Evolutionary conservation across 1,140 invertebrate genomes (phyloP).

Genomic region (Halesus radiatus): DNA sequence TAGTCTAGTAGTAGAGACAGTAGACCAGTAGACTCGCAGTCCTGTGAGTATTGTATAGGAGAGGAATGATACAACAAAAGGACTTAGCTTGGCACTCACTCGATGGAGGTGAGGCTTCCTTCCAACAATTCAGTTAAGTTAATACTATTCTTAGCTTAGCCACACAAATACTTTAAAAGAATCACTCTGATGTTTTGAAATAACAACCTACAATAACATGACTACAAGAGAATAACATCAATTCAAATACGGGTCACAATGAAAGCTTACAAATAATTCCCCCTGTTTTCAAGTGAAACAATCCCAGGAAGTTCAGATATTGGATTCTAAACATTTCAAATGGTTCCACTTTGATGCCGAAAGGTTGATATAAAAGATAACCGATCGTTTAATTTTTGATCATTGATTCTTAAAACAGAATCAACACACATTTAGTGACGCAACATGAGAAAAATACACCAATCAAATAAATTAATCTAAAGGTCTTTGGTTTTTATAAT

Average conservation of each 20-base stretch:
- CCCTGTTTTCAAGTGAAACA: not conserved
- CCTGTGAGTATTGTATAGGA: not conserved
- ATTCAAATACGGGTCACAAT: not conserved
- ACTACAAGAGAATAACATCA: slow-evolving; percentile 37
- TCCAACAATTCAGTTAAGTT: not conserved
- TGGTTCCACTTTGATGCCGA: no score
- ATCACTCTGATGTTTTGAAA: slow-evolving; percentile 11
- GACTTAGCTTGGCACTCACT: not conserved
- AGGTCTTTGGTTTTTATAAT: slow-evolving; percentile 49
- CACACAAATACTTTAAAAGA: slow-evolving; percentile 17
- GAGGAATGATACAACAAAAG: not conserved
- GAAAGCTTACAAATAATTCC: slow-evolving; percentile 13
- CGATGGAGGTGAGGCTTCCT: not conserved
- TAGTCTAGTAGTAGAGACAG: not conserved
- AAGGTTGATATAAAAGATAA: no score
- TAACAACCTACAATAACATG: slow-evolving; percentile 39
- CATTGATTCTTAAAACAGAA: slow-evolving; percentile 56
- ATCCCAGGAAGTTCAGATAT: not conserved
- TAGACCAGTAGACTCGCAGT: not conserved
- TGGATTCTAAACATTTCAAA: no score
- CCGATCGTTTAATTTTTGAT: not conserved
- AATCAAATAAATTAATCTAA: slow-evolving; percentile 39
- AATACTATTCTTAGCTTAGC: not conserved
- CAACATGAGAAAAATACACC: not conserved
- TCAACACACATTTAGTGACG: not conserved